These are phyloP conservation scores for Hippocampus mohnikei DNA, from an alignment of 2,113 vertebrate genomes.

Conservation along the genomic window DNA sequence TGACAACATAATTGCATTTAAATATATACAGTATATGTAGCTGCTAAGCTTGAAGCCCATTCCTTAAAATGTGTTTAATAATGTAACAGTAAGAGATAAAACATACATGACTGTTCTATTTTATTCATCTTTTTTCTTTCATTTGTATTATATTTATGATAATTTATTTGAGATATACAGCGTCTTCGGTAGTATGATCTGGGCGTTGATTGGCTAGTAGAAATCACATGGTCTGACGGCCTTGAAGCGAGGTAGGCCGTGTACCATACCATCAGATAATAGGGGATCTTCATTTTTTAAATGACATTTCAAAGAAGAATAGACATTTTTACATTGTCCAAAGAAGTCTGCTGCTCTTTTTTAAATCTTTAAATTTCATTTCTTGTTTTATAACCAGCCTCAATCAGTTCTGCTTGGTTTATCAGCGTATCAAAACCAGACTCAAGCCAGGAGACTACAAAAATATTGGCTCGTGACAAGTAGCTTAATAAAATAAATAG, in stretches of 20 bases:
- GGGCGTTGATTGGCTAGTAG: not conserved
- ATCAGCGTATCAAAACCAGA: not conserved
- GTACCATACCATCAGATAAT: not conserved
- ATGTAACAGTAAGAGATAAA: not conserved
- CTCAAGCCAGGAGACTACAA: not conserved
- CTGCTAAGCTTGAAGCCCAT: too few species aligned
- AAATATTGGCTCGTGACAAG: not conserved
- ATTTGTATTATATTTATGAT: not conserved
- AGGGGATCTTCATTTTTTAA: not conserved
- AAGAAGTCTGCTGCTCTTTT: not conserved
- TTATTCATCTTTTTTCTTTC: not conserved
- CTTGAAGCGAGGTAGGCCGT: not conserved
- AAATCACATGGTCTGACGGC: not conserved
- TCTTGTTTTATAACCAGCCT: not conserved
- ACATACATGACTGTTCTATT: not conserved
- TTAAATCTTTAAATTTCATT: not conserved
- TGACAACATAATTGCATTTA: conserved; percentile 3
- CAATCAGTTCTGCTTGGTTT: not conserved
- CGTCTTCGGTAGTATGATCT: not conserved
- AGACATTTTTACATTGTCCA: not conserved
- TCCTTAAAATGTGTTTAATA: not conserved
- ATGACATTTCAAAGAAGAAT: not conserved
- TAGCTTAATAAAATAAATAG: not conserved
- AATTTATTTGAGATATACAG: too few species aligned
- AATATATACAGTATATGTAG: not conserved